These are phyloP conservation scores for Bilobella aurantiaca DNA, from an alignment of 1,140 invertebrate species.

Conservation along the genomic window DNA sequence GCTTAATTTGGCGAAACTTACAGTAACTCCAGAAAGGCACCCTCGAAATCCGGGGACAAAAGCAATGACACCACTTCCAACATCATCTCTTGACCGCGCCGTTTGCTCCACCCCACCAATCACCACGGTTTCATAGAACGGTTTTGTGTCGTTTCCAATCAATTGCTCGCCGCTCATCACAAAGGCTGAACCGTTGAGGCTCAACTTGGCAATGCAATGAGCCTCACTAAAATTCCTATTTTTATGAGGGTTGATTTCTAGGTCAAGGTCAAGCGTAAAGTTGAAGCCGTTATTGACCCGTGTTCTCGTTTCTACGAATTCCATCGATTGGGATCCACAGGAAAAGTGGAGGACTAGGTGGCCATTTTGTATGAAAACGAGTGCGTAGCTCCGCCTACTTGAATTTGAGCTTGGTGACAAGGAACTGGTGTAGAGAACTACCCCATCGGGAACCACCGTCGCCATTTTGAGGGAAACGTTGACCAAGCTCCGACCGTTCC, in stretches of 20 bases:
- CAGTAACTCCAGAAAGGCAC: slow-evolving; percentile 24
- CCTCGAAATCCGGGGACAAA: slow-evolving; percentile 31
- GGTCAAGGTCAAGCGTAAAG: slow-evolving; percentile 29
- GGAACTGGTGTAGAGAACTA: slow-evolving; percentile 14
- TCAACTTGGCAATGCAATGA: slow-evolving; percentile 22
- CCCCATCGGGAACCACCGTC: slow-evolving; percentile 28
- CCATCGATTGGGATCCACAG: slow-evolving; percentile 33
- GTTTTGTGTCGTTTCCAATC: slow-evolving; percentile 10
- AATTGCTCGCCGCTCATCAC: slow-evolving; percentile 34
- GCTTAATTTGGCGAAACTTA: slow-evolving; percentile 6
- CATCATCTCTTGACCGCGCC: background rate
- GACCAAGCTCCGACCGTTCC: background rate
- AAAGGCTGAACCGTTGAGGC: slow-evolving; percentile 28
- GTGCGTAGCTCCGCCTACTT: slow-evolving; percentile 20
- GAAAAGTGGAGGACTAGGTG: slow-evolving; percentile 31
- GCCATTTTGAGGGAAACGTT: slow-evolving; percentile 20
- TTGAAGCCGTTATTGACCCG: slow-evolving; percentile 33
- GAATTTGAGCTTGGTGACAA: background rate
- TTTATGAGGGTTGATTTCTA: slow-evolving; percentile 18
- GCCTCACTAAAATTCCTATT: slow-evolving; percentile 13
- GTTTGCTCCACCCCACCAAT: slow-evolving; percentile 22
- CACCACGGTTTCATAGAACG: slow-evolving; percentile 16
- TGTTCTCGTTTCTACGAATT: slow-evolving; percentile 34
- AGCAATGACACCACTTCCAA: slow-evolving; percentile 20
- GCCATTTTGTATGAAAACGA: slow-evolving; percentile 30